Conservation (phyloP, 2,888 invertebrate genomes). For the Cyaniris semiargus region DNA sequence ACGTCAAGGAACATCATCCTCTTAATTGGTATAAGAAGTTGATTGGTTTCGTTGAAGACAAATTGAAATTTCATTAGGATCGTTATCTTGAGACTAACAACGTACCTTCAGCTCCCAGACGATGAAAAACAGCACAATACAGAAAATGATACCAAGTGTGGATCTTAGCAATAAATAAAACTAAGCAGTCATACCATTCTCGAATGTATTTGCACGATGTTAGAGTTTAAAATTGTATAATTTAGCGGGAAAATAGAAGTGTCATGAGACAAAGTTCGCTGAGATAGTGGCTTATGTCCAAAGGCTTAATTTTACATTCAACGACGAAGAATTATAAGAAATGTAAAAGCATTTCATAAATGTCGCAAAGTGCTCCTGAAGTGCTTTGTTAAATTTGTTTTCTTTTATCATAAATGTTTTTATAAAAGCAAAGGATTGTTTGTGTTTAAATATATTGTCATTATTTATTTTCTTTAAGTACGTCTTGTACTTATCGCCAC, state of each 20-base stretch:
- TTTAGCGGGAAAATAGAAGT: background rate
- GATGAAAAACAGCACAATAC: slow-evolving; percentile 43
- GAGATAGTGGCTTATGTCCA: slow-evolving; percentile 28
- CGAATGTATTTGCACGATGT: background rate
- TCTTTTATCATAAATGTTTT: slow-evolving; percentile 3
- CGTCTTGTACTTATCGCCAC: too few species aligned
- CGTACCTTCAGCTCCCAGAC: slow-evolving; percentile 43
- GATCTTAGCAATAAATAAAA: slow-evolving; percentile 33
- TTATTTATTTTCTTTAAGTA: background rate
- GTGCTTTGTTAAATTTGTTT: slow-evolving; percentile 20
- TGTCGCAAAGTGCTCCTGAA: slow-evolving; percentile 15
- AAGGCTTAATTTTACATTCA: slow-evolving; percentile 29
- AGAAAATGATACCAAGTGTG: slow-evolving; percentile 38
- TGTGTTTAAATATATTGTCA: background rate
- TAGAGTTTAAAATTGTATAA: background rate
- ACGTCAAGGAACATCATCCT: slow-evolving; percentile 31
- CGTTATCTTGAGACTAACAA: slow-evolving; percentile 54
- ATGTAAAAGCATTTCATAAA: slow-evolving; percentile 27
- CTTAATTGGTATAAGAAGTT: slow-evolving; percentile 59
- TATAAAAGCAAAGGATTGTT: background rate
- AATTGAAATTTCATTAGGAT: slow-evolving; percentile 63
- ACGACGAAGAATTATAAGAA: slow-evolving; percentile 17
- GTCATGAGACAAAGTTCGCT: slow-evolving; percentile 5
- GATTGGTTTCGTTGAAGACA: slow-evolving; percentile 62
- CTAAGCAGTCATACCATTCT: background rate